Base-by-base conservation (phyloP, 2,888 invertebrate genomes). In the Scaptomyza caliginosa region DNA sequence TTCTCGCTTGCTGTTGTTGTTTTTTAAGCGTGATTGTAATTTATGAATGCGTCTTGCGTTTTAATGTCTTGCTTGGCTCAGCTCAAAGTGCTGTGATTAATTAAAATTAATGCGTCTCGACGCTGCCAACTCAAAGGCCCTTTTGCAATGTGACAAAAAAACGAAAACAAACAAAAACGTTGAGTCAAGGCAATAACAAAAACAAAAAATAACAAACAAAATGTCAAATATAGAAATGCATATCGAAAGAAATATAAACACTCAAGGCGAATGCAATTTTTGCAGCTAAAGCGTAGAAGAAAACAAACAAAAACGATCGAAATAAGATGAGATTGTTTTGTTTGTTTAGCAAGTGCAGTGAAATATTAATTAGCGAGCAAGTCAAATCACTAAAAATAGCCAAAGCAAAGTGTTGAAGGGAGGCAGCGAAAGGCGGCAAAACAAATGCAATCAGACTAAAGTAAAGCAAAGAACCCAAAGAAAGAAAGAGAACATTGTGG, bases 301-400 rank as follows among this genome's bases (percentile, higher is more conserved):
- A n/a, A n/a, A n/a, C n/a, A n/a, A n/a, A n/a, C n/a, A n/a, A n/a
- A n/a, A n/a, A n/a, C n/a, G n/a, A n/a, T n/a, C n/a, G n/a, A n/a
- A n/a, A n/a, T n/a, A n/a, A n/a, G n/a, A n/a, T n/a, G n/a, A n/a
- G 39, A 54, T 57, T 70, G 62, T 69, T 74, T 74, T 81, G 71
- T 82, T 77, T 81, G 69, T 62, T 63, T 69, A 56, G 68, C 69
- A 59, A 68, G 57, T 74, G 86, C 71, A 74, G 32, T 77, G 71
- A 77, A 77, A 77, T 78, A 78, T 78, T 77, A 78, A 77, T 77
- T 77, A 77, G 71, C 66, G 75, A 48, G 55, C 52, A 67, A 74
- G 57, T 77, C 72, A 67, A 74, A 75, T 74, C 16, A 49, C 57
- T 54, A 65, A 66, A 67, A 74, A 75, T 68, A 59, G 48, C 30